Evolutionary conservation across 2,888 invertebrate genomes (phyloP), one percentile per base, ranked within the genome.

Genomic region (Drosophila suboccidentalis): DNA sequence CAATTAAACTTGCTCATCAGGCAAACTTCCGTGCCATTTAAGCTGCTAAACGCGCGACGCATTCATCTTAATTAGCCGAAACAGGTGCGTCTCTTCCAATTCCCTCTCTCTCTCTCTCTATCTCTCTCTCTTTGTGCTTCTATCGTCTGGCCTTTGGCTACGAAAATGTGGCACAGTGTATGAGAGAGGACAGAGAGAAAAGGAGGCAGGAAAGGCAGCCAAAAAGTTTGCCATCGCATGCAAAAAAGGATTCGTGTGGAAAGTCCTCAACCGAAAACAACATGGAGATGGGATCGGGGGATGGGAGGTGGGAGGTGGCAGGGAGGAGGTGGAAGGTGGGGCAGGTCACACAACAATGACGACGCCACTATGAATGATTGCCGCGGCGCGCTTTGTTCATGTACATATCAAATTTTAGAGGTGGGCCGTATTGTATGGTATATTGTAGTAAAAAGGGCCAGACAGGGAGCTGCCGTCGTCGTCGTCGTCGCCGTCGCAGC

Each of bases 341-440:
- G 51, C 68, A 58, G 79, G 70, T 43, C 75, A 67, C 80, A 72
- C 78, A 84, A 76, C 85, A 78, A 84, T 71, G 79, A 69, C 76
- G 69, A 71, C 70, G 74, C 69, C 77, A 80, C 77, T 71, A 89
- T 87, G 90, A 86, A 86, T 89, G 90, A 86, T 86, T 89, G 90
- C 86, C 82, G 71, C 82, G 69, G 61, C 66, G 75, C 75, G 73
- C 80, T 85, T 88, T 86, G 86, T 86, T 89, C 86, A 89, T 86
- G 86, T 89, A 71, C 82, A 80, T 79, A 58, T 59, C 78, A 82
- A 80, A 77, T 64, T 72, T 58, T 55, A 64, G 72, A 64, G 72
- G 43, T 38, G 36, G 54, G 54, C 57, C 49, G 62, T 62, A 47
- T 13, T 26, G 26, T 26, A 6, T 5, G 26, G 6, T 26, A 26